Conservation (phyloP, 2,113 vertebrate genomes). For the Semnornis frantzii region DNA sequence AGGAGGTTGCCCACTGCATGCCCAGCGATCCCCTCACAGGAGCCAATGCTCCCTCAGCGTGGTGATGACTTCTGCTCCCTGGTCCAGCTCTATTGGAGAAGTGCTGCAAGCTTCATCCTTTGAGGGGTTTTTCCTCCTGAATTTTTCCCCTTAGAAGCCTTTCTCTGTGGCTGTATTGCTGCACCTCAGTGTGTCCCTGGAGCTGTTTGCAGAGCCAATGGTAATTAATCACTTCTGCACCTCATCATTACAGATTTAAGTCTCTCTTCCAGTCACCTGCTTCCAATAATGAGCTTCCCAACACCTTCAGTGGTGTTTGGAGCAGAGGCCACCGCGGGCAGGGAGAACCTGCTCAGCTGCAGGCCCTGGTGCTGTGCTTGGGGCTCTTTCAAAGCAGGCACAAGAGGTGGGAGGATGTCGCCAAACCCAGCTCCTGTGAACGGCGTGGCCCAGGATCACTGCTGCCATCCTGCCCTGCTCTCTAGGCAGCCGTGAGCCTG, state of each 20-base stretch:
- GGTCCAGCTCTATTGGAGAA: no score
- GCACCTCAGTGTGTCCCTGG: not conserved
- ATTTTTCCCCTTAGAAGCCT: not conserved
- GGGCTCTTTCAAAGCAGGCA: no score
- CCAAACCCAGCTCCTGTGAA: no score
- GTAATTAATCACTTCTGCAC: not conserved
- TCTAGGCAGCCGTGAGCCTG: no score
- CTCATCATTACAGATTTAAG: not conserved
- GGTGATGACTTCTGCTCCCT: fast-evolving
- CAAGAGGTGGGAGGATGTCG: no score
- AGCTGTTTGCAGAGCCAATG: not conserved
- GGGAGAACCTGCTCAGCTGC: not conserved
- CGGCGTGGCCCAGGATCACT: no score
- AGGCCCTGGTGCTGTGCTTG: no score
- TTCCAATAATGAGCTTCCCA: not conserved
- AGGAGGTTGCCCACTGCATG: no score
- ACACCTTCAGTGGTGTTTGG: fast-evolving
- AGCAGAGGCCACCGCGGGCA: not conserved
- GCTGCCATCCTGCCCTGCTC: no score
- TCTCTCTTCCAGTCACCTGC: not conserved
- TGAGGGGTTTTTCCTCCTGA: no score
- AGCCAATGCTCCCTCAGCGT: not conserved
- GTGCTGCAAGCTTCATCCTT: no score
- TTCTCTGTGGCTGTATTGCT: not conserved
- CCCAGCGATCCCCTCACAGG: no score